Base-by-base conservation (phyloP, 2,113 vertebrate species). In the Elaphurus davidianus region DNA sequence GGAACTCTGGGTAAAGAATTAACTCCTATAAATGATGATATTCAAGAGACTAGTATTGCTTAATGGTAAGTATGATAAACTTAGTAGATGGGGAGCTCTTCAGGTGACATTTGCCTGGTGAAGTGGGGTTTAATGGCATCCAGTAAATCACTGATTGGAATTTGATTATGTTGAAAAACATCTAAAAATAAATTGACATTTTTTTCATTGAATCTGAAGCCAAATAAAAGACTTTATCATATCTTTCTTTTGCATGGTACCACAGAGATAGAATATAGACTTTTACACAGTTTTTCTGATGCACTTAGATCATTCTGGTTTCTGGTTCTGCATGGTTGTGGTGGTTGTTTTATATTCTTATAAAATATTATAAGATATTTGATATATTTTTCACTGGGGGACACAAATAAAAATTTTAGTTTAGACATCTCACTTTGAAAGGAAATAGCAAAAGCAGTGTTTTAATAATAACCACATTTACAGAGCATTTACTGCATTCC, bases 31-130 rank as follows among this genome's bases (percentile, higher is more conserved):
- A 97, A 88, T 78, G 98, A 98, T 91, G 98, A 97, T 87, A 89
- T 93, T 94, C 89, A 98, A 90, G 98, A 98, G 50, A 98, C 97
- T 27, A 97, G 91, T 62, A 97, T 98, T 96, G 95, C 85, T 91
- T 98, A 92, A 90, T 28, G 87, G 98, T 98, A 91, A 98, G 97
- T 74, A 12, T 67, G 11, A 36, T 90, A 30, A 47, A 67, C 25
- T 82, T 47, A 52, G 17, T 84, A 78, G 36, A 83, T 83, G 62
- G 36, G 50, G 76, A 97, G 60, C 23, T 60, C 28, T n/a, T 64
- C 50, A n/a, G 3, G 36, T 67, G 47, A 87, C 16, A 30, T 74
- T 83, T 87, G 36, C 64, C 11, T 64, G 19, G 6, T 57, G 7
- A 91, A n/a, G 82, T 47, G 21, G 10, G 12, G 7, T 27, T 90